Evolutionary conservation across 2,797 vertebrate genomes (phyloP).

Genomic region (Crypturellus tataupa): DNA sequence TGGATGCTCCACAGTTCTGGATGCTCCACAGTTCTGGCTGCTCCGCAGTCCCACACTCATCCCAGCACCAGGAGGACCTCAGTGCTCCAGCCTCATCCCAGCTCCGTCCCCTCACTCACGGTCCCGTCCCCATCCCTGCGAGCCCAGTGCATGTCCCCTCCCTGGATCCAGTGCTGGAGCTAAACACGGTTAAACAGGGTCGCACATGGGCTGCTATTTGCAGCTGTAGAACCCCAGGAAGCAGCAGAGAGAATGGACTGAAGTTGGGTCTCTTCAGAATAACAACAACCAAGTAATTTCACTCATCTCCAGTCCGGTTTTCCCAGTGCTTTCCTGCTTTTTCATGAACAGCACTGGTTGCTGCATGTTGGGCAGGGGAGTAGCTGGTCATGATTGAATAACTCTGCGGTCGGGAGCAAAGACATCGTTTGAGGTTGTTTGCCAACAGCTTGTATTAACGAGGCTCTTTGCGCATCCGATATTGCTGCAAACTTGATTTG

Average conservation of each 20-base stretch:
- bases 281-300: not conserved
- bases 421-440: not conserved
- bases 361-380: conserved; percentile 16
- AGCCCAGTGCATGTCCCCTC: not conserved
- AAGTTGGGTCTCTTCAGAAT: not conserved
- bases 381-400: conserved; percentile 10
- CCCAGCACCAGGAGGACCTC: not conserved
- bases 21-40: not conserved
- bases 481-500: conserved; percentile 14
- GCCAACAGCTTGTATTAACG: conserved; percentile 5
- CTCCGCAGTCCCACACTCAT: not conserved
- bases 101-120: not conserved
- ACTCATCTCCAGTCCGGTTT: not conserved
- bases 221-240: not conserved
- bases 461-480: conserved; percentile 7
- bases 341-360: not conserved
- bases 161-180: not conserved
- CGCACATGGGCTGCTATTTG: not conserved
- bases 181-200: not conserved
- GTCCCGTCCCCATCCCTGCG: not conserved
- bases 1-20: too few species aligned
- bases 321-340: not conserved
- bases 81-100: not conserved
- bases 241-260: not conserved
- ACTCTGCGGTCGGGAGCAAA: conserved; percentile 40